Evolutionary conservation across 1,140 invertebrate species (phyloP).

Genomic region (Brachionus rotundiformis): DNA sequence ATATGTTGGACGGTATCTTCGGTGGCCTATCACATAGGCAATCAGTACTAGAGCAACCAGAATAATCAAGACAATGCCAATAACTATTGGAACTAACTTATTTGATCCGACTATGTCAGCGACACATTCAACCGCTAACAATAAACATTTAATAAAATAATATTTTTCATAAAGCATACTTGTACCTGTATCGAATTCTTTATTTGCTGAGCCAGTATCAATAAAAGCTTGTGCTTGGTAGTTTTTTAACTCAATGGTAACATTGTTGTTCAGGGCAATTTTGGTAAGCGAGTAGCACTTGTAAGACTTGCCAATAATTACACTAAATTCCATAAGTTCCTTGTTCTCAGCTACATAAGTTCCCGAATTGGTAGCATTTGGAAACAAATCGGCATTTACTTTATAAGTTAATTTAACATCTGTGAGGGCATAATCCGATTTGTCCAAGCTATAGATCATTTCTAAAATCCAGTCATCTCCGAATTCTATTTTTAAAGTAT

Average conservation of each 20-base stretch:
- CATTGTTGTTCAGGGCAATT: not conserved
- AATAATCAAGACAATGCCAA: slow-evolving; percentile 82
- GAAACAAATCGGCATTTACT: not conserved
- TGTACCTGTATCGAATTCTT: slow-evolving; percentile 27
- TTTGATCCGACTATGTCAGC: slow-evolving; percentile 9
- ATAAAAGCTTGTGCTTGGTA: slow-evolving; percentile 42
- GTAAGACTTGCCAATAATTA: slow-evolving; percentile 18
- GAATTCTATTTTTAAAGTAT: not conserved
- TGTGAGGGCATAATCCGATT: not conserved
- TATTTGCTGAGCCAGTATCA: not conserved
- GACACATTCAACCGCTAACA: slow-evolving; percentile 15
- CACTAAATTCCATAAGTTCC: not conserved
- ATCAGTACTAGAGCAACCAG: slow-evolving; percentile 87
- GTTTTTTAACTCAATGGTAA: slow-evolving; percentile 44
- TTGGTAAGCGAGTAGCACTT: slow-evolving; percentile 33
- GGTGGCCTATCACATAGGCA: slow-evolving; percentile 85
- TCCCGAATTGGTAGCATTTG: slow-evolving; percentile 24
- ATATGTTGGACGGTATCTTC: slow-evolving; percentile 56
- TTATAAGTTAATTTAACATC: slow-evolving; percentile 1
- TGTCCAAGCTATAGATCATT: not conserved
- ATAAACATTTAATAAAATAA: not conserved
- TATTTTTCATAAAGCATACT: not conserved
- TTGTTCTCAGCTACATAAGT: not conserved
- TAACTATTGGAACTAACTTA: slow-evolving; percentile 89
- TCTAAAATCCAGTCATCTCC: not conserved